phyloP scores from a whole-genome alignment of 2,888 invertebrate genomes.

The Drosophila testacea region DNA sequence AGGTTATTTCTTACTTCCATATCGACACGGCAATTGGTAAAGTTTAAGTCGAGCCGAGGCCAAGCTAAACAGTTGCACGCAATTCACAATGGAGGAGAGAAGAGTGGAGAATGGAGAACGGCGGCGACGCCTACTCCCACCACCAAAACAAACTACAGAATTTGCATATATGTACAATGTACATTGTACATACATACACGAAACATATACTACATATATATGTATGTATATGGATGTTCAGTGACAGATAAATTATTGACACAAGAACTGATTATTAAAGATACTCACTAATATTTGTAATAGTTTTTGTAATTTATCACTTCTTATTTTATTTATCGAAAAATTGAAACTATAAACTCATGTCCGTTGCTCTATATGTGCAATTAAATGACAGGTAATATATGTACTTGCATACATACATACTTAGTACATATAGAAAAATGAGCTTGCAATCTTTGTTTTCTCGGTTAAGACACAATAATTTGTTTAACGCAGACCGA shows the following conservation, averaged over 20 bases:
- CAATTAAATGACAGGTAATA: constrained; percentile 19
- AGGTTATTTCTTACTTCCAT: constrained; percentile 38
- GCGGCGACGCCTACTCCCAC: constrained; percentile 68
- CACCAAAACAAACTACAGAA: constrained; percentile 58
- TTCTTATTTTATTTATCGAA: constrained; percentile 12
- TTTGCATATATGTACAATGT: constrained; percentile 49
- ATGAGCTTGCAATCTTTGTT: constrained; percentile 11
- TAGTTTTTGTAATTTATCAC: background rate
- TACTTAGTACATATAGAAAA: constrained; percentile 2
- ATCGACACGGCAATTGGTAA: constrained; percentile 47
- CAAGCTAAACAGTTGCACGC: constrained; percentile 48
- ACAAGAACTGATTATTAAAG: constrained; percentile 15
- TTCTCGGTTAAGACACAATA: constrained; percentile 13
- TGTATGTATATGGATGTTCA: background rate
- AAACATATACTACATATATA: constrained; percentile 5
- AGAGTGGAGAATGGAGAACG: constrained; percentile 33
- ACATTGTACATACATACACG: constrained; percentile 20
- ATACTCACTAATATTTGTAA: background rate
- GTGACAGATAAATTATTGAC: constrained; percentile 16
- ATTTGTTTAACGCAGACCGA: constrained; percentile 19
- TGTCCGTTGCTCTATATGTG: constrained; percentile 15
- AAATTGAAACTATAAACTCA: constrained; percentile 1
- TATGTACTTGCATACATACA: constrained; percentile 5
- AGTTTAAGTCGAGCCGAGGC: constrained; percentile 58
- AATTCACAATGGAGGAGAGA: constrained; percentile 19